A percentile compares a stretch with the other conserved stretches of the same genome.
These are phyloP conservation scores for Myrmecobius fasciatus DNA, from an alignment of 2,113 vertebrate species.

Conservation along the genomic window DNA sequence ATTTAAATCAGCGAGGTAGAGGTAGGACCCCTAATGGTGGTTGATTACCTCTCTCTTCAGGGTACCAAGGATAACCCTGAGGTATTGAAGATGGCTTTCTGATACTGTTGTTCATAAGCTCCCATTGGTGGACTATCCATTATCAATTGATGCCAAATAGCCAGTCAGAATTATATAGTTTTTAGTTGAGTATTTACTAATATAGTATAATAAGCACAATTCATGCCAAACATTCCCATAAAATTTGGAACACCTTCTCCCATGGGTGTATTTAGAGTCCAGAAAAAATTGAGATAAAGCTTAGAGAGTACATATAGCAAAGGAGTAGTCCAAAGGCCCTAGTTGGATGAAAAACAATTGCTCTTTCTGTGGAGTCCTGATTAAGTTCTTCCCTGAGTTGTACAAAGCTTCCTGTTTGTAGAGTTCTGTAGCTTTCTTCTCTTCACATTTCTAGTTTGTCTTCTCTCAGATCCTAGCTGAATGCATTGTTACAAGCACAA, in stretches of 20 bases:
- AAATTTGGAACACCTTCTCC: not conserved
- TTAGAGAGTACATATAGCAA: not conserved
- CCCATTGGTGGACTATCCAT: not conserved
- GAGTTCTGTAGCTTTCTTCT: not conserved
- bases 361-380: not conserved
- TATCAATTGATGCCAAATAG: not conserved
- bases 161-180: not conserved
- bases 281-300: not conserved
- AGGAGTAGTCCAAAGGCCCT: not conserved
- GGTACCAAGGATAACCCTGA: not conserved
- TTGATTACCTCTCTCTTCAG: not conserved
- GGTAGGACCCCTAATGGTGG: not conserved
- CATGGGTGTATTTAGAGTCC: not conserved
- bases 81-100: not conserved
- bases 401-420: not conserved
- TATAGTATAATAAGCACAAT: not conserved
- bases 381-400: not conserved
- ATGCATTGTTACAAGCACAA: not conserved
- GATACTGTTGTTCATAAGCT: not conserved
- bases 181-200: not conserved
- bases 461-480: not conserved
- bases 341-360: not conserved
- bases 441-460: not conserved
- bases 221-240: not conserved
- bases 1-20: not conserved